Evolutionary conservation across 2,797 vertebrate species (phyloP).

Genomic region (Acipenser transmontanus): DNA sequence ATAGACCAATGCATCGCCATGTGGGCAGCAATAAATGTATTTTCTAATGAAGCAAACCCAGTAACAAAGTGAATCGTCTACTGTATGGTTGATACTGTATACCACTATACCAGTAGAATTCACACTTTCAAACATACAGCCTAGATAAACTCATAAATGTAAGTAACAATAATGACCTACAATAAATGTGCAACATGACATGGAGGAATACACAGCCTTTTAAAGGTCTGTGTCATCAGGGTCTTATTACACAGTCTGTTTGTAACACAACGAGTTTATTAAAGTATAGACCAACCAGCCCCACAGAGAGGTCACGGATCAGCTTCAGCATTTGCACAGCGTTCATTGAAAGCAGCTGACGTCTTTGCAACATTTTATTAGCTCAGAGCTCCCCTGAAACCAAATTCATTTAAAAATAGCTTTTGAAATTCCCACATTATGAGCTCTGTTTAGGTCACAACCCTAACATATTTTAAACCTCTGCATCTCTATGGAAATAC

Average conservation of each 20-base stretch:
- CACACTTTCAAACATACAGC: conserved; percentile 70
- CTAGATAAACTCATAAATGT: conserved; percentile 73
- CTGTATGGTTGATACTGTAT: too few relatives aligned
- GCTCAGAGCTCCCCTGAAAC: conserved; percentile 3
- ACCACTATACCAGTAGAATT: conserved; percentile 52
- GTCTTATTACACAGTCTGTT: conserved; percentile 70
- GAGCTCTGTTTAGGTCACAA: background rate
- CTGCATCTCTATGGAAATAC: background rate
- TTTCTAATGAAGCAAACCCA: too few relatives aligned
- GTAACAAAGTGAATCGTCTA: too few relatives aligned
- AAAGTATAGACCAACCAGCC: conserved; percentile 69
- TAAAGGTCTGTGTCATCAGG: conserved; percentile 60
- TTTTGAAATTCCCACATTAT: background rate
- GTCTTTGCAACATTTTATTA: conserved; percentile 56
- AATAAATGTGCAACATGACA: conserved; percentile 74
- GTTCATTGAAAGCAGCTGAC: conserved; percentile 40
- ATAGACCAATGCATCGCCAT: too few relatives aligned
- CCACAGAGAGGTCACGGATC: conserved; percentile 69
- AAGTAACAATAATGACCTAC: conserved; percentile 74
- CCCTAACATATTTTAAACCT: background rate
- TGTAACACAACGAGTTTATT: conserved; percentile 73
- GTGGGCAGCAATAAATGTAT: too few relatives aligned
- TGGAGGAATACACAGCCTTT: conserved; percentile 56
- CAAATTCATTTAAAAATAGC: background rate
- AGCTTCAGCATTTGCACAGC: conserved; percentile 70